Evolutionary conservation across 2,888 invertebrate genomes (phyloP).

Genomic region (Ectropis crepuscularia): DNA sequence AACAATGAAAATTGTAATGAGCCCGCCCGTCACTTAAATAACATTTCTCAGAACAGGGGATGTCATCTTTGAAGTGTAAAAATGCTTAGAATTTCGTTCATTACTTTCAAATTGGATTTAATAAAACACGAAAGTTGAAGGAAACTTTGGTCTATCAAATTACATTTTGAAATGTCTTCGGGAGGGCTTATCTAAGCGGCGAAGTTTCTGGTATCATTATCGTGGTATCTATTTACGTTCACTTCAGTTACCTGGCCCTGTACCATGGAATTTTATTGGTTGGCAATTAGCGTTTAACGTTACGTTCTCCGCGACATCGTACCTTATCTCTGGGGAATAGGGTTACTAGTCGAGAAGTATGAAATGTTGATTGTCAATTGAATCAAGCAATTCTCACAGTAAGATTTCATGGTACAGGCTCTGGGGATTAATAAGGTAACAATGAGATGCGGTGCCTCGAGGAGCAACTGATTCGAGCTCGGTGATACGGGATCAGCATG

Average conservation of each 20-base stretch:
- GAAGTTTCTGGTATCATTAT: constrained; percentile 20
- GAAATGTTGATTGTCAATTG: too few species aligned
- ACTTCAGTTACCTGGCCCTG: constrained; percentile 19
- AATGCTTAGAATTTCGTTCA: constrained; percentile 34
- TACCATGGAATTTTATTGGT: too few species aligned
- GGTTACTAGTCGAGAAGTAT: too few species aligned
- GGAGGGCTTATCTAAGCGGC: constrained; percentile 16
- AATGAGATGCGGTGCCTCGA: constrained; percentile 31
- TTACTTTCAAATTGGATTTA: constrained; percentile 35
- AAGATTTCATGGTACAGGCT: too few species aligned
- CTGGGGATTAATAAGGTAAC: constrained; percentile 28
- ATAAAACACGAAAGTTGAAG: constrained; percentile 30
- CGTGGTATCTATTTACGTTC: constrained; percentile 21
- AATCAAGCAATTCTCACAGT: too few species aligned
- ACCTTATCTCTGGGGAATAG: too few species aligned
- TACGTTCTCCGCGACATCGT: too few species aligned
- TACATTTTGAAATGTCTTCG: constrained; percentile 27
- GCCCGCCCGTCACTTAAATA: constrained; percentile 28
- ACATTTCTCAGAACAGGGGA: constrained; percentile 29
- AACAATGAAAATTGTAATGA: constrained; percentile 29
- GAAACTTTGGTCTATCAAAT: constrained; percentile 30
- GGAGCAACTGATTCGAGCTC: constrained; percentile 55
- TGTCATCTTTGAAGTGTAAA: constrained; percentile 31
- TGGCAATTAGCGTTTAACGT: too few species aligned
- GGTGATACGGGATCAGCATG: constrained; percentile 45